Base-by-base conservation (phyloP, 2,797 vertebrate species). In the Mormyrus hasselquistii region DNA sequence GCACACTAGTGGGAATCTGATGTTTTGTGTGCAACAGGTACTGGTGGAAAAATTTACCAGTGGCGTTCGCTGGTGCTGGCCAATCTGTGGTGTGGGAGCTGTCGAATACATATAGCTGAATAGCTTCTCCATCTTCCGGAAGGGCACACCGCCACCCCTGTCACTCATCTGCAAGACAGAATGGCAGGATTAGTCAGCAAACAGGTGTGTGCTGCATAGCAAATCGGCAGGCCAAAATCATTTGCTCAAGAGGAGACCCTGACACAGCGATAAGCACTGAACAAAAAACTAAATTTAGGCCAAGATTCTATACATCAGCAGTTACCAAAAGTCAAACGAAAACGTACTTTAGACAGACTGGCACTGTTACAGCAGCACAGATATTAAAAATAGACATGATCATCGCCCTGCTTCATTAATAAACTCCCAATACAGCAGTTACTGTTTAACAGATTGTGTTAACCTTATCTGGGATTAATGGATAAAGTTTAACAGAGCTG, bases 101-200 rank as follows among this genome's bases (percentile, higher is more conserved):
- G 98, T 99, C 34, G 98, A 98, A 94, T 97, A 98, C 97, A 99
- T 96, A 94, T 99, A 99, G 94, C 98, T 99, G 95, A 98, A 99
- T 84, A 99, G 97, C 0, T 97, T 96, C 87, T 99, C 98, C 0
- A 96, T 98, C 95, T 96, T 97, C 6, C 98, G 94, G 91, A 97
- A 96, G 2, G 98, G 97, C 82, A 99, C 97, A 0, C 98, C 98
- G 1, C 98, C 95, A 0, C 98, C 98, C 89, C 93, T 95, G 94
- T 99, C 98, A 22, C 97, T 98, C 96, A 99, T 97, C 98, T 99
- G 79, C 19, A 90, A 88, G 1, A 90, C 14, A 59, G 47, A 88
- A 44, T 79, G 5, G 29, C 8, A 82, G 69, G 41, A 76, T 19
- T 41, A 19, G 34, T 76, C 69, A 41, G 34, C 65, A 76, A 41